A percentile compares a stretch with the other conserved stretches of the same genome.
phyloP scores from a whole-genome alignment of 2,797 vertebrate genomes.

The Lemur catta region DNA sequence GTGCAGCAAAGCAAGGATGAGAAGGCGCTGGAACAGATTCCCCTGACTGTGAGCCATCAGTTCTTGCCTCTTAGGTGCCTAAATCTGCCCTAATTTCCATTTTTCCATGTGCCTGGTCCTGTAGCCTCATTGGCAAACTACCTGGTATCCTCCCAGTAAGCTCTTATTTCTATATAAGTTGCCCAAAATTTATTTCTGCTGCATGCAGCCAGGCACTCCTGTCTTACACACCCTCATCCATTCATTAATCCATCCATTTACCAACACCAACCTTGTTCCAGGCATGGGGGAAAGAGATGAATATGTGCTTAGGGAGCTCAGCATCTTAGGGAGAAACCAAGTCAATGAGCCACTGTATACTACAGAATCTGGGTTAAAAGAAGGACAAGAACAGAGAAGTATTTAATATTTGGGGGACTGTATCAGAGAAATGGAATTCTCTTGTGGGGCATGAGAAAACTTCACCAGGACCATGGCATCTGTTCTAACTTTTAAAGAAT shows the following conservation, averaged over 20 bases:
- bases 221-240: not conserved
- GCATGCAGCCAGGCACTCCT: not conserved
- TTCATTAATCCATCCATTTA: not conserved
- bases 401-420: not conserved
- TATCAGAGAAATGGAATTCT: not conserved
- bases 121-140: not conserved
- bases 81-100: not conserved
- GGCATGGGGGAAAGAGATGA: not conserved
- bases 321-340: not conserved
- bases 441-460: not conserved
- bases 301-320: not conserved
- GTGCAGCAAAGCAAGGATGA: not conserved
- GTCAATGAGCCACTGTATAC: not conserved
- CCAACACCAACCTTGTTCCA: not conserved
- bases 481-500: not conserved
- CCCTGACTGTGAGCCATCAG: not conserved
- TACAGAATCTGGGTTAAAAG: not conserved
- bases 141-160: not conserved
- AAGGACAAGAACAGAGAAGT: not conserved
- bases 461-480: not conserved
- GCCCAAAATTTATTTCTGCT: not conserved
- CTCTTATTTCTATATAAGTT: not conserved
- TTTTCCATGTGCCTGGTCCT: not conserved
- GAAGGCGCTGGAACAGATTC: not conserved
- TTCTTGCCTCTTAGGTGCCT: not conserved